Conservation (phyloP, 2,888 invertebrate genomes). For the Carabus problematicus region DNA sequence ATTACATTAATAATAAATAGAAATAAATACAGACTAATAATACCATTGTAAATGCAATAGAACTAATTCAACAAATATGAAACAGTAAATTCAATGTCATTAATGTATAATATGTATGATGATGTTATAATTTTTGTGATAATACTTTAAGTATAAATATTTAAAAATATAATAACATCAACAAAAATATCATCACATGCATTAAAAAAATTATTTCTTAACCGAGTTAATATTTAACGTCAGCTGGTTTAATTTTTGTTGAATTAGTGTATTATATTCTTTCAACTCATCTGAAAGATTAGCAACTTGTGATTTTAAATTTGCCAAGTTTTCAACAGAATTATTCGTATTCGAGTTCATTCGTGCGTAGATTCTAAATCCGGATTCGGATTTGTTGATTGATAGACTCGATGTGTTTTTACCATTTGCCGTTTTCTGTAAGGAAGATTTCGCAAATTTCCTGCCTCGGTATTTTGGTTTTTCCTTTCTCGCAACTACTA, state of each 20-base stretch:
- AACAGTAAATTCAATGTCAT: too few relatives aligned
- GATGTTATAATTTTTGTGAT: slow-evolving; percentile 10
- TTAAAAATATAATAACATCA: too few relatives aligned
- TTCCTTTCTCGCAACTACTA: slow-evolving; percentile 74
- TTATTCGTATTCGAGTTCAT: slow-evolving; percentile 19
- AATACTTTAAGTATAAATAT: slow-evolving; percentile 22
- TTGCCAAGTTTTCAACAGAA: slow-evolving; percentile 19
- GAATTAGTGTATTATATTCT: slow-evolving; percentile 25
- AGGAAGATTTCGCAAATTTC: slow-evolving; percentile 53
- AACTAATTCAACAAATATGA: too few relatives aligned
- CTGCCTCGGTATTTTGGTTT: slow-evolving; percentile 64
- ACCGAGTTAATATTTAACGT: slow-evolving; percentile 15
- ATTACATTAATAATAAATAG: slow-evolving; percentile 21
- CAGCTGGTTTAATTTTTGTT: slow-evolving; percentile 31
- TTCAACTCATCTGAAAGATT: slow-evolving; percentile 37
- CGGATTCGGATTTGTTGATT: slow-evolving; percentile 33
- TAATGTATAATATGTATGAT: too few relatives aligned
- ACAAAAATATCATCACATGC: not conserved
- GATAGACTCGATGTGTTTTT: slow-evolving; percentile 20
- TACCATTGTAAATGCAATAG: too few relatives aligned
- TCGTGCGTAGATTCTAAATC: slow-evolving; percentile 17
- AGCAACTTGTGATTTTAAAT: slow-evolving; percentile 27
- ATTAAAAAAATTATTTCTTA: slow-evolving; percentile 27
- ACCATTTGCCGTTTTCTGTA: slow-evolving; percentile 24
- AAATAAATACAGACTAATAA: not conserved